Conservation (phyloP, 2,888 invertebrate genomes). For the Eurois occulta region DNA sequence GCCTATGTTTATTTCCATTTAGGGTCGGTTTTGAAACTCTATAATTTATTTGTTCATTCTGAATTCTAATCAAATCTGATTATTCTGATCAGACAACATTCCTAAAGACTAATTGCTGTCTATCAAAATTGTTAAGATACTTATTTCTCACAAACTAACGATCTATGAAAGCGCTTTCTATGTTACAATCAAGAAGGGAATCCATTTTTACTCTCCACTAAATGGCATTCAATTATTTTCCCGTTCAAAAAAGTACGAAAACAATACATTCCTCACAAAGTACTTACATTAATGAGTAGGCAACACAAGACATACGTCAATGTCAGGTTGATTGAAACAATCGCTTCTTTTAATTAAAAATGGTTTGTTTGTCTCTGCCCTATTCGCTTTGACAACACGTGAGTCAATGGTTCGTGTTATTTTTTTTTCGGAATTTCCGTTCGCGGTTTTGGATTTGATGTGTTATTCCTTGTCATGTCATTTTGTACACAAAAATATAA, state of each 20-base stretch:
- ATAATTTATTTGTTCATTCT: background rate
- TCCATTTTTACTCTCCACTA: background rate
- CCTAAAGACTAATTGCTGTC: background rate
- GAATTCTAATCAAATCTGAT: conserved; percentile 15
- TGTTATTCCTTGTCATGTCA: conserved; percentile 25
- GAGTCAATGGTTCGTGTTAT: conserved; percentile 26
- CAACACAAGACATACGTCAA: conserved; percentile 45
- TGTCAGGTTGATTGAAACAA: conserved; percentile 62
- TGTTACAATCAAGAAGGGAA: background rate
- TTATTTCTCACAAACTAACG: background rate
- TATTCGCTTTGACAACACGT: conserved; percentile 35
- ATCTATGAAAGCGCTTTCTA: background rate
- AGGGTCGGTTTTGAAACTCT: conserved; percentile 5
- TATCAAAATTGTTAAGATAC: background rate
- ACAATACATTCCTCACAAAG: conserved; percentile 20
- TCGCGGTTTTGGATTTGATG: conserved; percentile 16
- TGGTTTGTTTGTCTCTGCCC: conserved; percentile 56
- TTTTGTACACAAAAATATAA: conserved; percentile 4
- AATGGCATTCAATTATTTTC: conserved; percentile 1
- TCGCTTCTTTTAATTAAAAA: conserved; percentile 60
- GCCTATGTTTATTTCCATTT: conserved; percentile 16
- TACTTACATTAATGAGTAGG: conserved; percentile 23
- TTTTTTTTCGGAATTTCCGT: conserved; percentile 12
- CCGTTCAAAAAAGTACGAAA: conserved; percentile 30
- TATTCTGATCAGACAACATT: background rate